Conservation (phyloP, 2,797 vertebrate genomes). For the Sebastes vulpes region DNA sequence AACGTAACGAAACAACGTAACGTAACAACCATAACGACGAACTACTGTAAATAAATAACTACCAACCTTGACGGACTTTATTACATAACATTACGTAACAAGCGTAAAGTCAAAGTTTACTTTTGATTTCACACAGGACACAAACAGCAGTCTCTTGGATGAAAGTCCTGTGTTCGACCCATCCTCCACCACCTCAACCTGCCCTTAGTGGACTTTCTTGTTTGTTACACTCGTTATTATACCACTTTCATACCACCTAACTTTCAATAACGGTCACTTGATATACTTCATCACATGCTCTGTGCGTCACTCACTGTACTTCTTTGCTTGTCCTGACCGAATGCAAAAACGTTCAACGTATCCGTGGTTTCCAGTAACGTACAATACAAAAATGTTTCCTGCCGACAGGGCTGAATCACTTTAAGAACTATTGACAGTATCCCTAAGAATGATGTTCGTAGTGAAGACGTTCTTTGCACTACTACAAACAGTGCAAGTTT, state of each 20-base stretch:
- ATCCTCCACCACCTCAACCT: too few species aligned
- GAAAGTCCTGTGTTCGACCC: too few species aligned
- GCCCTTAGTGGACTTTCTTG: too few species aligned
- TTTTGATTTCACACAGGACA: too few species aligned
- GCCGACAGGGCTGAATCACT: not conserved
- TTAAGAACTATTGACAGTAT: not conserved
- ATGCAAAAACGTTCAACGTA: not conserved
- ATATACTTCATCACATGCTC: not conserved
- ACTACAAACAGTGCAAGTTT: not conserved
- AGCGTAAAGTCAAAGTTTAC: too few species aligned
- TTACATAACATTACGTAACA: too few species aligned
- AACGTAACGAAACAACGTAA: too few species aligned
- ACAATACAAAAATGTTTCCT: not conserved
- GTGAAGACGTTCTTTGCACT: not conserved
- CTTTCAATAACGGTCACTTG: not conserved
- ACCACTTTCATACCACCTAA: not conserved
- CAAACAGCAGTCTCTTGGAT: too few species aligned
- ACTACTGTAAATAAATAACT: not conserved
- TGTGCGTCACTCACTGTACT: not conserved
- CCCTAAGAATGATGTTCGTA: not conserved
- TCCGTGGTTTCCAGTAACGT: not conserved
- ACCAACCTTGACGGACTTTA: not conserved
- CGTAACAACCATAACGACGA: not conserved
- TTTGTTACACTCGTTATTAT: not conserved
- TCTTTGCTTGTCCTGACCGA: not conserved